phyloP scores from a whole-genome alignment of 2,797 vertebrate species.

The Florisuga fusca region DNA sequence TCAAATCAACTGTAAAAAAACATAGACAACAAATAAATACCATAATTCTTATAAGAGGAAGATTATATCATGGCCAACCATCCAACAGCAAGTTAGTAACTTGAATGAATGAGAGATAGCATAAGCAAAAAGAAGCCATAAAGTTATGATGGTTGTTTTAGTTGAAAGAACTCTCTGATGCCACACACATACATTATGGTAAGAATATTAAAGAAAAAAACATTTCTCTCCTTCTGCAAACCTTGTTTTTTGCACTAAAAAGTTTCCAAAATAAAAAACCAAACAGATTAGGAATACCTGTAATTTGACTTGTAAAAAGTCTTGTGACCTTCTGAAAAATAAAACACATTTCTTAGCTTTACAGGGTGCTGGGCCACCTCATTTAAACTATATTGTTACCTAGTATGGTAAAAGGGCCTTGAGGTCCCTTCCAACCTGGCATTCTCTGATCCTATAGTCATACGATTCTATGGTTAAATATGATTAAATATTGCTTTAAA shows the following conservation, averaged over 20 bases:
- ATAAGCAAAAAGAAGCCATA: background rate
- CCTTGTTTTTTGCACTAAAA: background rate
- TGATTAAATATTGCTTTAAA: background rate
- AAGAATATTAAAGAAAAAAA: background rate
- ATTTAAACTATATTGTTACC: no score
- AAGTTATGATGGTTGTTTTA: background rate
- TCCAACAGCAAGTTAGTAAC: background rate
- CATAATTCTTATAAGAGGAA: background rate
- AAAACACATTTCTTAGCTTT: background rate
- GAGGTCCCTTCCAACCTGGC: no score
- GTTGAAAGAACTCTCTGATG: background rate
- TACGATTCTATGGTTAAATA: no score
- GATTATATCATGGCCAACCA: background rate
- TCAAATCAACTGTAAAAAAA: background rate
- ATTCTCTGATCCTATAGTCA: no score
- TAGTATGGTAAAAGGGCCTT: no score
- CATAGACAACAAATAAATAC: background rate
- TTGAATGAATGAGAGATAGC: background rate
- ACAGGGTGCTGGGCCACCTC: no score
- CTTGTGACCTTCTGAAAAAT: background rate
- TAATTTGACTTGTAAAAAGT: background rate
- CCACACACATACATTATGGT: background rate
- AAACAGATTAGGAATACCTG: background rate
- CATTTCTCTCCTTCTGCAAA: background rate
- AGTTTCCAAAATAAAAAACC: background rate